Conservation (phyloP, 2,113 vertebrate species). For the Meleagris gallopavo region DNA sequence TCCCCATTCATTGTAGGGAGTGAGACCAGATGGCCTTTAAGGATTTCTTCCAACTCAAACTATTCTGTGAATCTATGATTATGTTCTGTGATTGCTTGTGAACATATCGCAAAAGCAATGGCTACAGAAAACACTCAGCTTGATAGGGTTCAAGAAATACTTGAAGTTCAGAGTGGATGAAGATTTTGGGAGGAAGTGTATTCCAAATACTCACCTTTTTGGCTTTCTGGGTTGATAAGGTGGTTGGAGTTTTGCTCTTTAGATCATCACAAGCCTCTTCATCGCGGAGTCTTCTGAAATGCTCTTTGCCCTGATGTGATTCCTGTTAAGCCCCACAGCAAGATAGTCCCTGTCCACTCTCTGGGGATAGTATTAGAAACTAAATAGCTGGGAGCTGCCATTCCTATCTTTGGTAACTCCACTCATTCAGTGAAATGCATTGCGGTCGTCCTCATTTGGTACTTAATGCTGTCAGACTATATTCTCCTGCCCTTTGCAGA, state of each 20-base stretch:
- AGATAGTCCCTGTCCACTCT: background rate
- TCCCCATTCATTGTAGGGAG: too few species aligned
- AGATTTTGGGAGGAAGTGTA: background rate
- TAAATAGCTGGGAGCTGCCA: background rate
- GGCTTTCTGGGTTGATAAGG: background rate
- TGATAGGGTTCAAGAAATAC: background rate
- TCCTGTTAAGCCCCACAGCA: background rate
- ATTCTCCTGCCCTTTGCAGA: background rate
- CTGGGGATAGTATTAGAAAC: fast-evolving
- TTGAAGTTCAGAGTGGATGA: background rate
- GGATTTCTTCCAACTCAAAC: too few species aligned
- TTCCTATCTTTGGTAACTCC: background rate
- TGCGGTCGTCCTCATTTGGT: fast-evolving
- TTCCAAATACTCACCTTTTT: background rate
- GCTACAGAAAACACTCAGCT: background rate
- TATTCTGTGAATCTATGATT: background rate
- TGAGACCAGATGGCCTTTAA: too few species aligned
- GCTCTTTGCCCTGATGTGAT: fast-evolving
- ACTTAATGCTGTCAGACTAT: background rate
- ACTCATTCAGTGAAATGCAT: background rate
- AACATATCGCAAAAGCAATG: background rate
- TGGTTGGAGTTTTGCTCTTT: background rate
- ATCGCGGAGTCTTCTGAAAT: background rate
- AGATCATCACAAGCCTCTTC: fast-evolving
- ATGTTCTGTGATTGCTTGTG: background rate